These are phyloP conservation scores for Bombyx mandarina DNA, from an alignment of 1,140 invertebrate genomes.

Conservation along the genomic window DNA sequence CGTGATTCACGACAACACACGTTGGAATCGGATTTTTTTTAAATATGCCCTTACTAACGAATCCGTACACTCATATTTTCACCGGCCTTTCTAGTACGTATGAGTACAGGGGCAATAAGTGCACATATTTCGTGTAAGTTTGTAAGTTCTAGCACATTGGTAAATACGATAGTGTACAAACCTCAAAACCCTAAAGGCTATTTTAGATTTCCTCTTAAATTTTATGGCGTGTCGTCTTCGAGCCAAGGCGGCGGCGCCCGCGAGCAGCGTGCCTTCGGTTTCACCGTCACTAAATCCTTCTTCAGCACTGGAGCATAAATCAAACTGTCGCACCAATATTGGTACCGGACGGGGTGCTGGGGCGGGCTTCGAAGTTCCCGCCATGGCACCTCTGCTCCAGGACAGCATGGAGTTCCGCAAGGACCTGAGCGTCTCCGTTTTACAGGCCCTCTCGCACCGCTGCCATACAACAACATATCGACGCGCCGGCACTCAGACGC, in stretches of 20 bases:
- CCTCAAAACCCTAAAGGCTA: conserved; percentile 52
- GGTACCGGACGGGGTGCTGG: conserved; percentile 17
- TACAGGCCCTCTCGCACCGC: conserved; percentile 45
- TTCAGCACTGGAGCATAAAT: conserved; percentile 17
- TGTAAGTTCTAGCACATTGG: no score
- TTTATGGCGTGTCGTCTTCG: conserved; percentile 60
- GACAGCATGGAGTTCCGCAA: conserved; percentile 61
- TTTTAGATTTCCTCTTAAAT: conserved; percentile 53
- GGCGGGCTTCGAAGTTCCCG: conserved; percentile 27
- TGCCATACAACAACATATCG: conserved; percentile 64
- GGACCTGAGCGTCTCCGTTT: conserved; percentile 65
- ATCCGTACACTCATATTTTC: no score
- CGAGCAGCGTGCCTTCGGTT: conserved; percentile 43
- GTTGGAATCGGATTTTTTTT: no score
- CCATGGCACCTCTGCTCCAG: conserved; percentile 39
- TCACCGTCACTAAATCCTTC: conserved; percentile 34
- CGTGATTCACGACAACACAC: no score
- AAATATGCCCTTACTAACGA: no score
- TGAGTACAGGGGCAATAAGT: no score
- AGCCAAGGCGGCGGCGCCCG: conserved; percentile 52
- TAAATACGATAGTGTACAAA: conserved; percentile 14
- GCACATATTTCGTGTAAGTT: no score
- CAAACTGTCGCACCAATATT: conserved; percentile 9
- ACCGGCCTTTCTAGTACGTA: no score
- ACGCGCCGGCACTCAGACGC: conserved; percentile 33